Evolutionary conservation across 2,888 invertebrate genomes (phyloP), one percentile per base, ranked within the genome.

Genomic region (Ligdia adustata): DNA sequence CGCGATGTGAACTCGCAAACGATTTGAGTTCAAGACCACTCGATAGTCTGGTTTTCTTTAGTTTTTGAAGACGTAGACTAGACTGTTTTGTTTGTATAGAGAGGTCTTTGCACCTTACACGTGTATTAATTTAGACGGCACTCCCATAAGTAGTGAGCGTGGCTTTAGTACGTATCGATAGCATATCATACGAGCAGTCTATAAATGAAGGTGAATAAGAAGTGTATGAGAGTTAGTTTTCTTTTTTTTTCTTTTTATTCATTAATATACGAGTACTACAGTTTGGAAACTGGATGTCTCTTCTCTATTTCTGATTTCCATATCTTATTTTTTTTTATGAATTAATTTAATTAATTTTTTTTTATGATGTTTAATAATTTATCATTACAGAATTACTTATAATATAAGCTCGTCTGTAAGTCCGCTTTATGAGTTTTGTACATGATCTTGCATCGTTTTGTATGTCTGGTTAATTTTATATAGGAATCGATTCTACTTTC

Each of bases 31-130:
- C 35, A 35, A 45, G 42, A 42, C 39, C 51, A 44, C 42, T 51
- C 51, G 32, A 22, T 42, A 45, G 45, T 43, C 55, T 46, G 43
- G 33, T 44, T 38, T 32, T 48, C 42, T 50, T 52, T 39, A 39
- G 24, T 39, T 51, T 55, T 51, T 35, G 28, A 48, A 43, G 41
- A 31, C 33, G 39, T 35, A 45, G 43, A 35, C 24, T 45, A 43
- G 42, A 46, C 52, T 4, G 32, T 35, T 40, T 40, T 50, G 37
- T 48, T 44, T 45, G 50, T 12, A 42, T 38, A 7, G 4, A 32
- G 33, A 47, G 52, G 53, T 51, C 53, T 51, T 56, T 48, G 53
- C 45, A 53, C 53, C 35, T 37, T 37, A 44, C 56, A 48, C 48
- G 47, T 48, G 53, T 26, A 24, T 45, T 45, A 20, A 35, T 40